These are phyloP conservation scores for Dendrolimus punctatus DNA, from an alignment of 1,140 invertebrate genomes.

Conservation along the genomic window DNA sequence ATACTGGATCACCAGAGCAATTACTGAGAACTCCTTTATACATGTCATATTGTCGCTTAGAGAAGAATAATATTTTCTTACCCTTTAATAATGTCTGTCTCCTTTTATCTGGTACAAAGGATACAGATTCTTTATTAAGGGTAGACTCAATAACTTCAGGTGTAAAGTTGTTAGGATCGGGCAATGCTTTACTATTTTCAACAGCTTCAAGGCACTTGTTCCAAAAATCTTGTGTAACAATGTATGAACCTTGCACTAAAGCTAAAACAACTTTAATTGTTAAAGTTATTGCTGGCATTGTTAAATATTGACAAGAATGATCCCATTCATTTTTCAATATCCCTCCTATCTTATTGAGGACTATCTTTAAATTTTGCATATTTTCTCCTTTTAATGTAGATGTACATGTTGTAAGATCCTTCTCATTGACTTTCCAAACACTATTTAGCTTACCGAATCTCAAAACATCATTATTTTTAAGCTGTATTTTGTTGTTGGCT, in stretches of 20 bases:
- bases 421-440: conserved; percentile 59
- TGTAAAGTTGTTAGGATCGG: conserved; percentile 68
- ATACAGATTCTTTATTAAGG: conserved; percentile 69
- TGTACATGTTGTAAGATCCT: conserved; percentile 52
- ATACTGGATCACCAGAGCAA: conserved; percentile 48
- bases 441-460: conserved; percentile 71
- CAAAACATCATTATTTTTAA: conserved; percentile 62
- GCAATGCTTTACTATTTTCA: conserved; percentile 49
- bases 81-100: conserved; percentile 73
- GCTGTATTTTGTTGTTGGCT: conserved; percentile 27
- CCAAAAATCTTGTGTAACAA: conserved; percentile 78
- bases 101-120: conserved; percentile 66
- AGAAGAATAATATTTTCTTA: conserved; percentile 76
- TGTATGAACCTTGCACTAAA: conserved; percentile 74
- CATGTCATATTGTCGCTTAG: conserved; percentile 72
- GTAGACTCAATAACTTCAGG: conserved; percentile 73
- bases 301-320: conserved; percentile 74
- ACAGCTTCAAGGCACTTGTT: conserved; percentile 65
- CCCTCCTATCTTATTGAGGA: conserved; percentile 55
- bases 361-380: conserved; percentile 39
- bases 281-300: conserved; percentile 77
- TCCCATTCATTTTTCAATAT: conserved; percentile 62
- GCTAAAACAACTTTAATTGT: conserved; percentile 81
- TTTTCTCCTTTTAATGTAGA: conserved; percentile 64
- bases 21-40: conserved; percentile 65